Percentiles rank a stretch among this genome's conserved stretches.
Evolutionary conservation across 2,888 invertebrate species (phyloP).

Genomic region (Catocala fraxini): DNA sequence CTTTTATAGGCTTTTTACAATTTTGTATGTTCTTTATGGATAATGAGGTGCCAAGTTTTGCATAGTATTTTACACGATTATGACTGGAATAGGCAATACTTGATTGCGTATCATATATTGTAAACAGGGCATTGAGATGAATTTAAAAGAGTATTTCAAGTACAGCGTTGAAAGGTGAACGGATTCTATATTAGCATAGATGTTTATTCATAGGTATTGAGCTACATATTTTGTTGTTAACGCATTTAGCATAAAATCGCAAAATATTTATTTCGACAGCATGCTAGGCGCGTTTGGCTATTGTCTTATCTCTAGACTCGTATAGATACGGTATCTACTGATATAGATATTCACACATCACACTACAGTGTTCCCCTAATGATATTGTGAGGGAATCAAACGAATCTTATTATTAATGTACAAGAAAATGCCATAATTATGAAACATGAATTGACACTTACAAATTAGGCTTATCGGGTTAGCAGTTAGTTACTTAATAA

Average conservation of each 20-base stretch:
- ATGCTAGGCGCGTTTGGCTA: slow-evolving; percentile 56
- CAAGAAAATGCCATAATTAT: slow-evolving; percentile 71
- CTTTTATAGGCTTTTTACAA: slow-evolving; percentile 73
- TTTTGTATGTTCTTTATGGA: slow-evolving; percentile 60
- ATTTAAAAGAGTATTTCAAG: slow-evolving; percentile 28
- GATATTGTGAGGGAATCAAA: slow-evolving; percentile 46
- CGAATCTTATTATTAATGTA: slow-evolving; percentile 50
- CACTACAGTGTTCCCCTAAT: slow-evolving; percentile 53
- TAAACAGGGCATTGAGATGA: slow-evolving; percentile 37
- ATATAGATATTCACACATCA: slow-evolving; percentile 73
- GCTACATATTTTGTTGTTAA: slow-evolving; percentile 30
- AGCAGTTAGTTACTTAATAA: slow-evolving; percentile 64
- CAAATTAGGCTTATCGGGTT: slow-evolving; percentile 38
- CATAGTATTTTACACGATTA: slow-evolving; percentile 44
- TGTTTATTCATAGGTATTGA: slow-evolving; percentile 38
- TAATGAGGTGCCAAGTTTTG: slow-evolving; percentile 67
- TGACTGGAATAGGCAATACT: slow-evolving; percentile 38
- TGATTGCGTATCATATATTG: slow-evolving; percentile 28
- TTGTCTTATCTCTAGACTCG: slow-evolving; percentile 67
- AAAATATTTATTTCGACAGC: slow-evolving; percentile 65
- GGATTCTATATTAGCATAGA: slow-evolving; percentile 41
- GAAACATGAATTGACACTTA: slow-evolving; percentile 38
- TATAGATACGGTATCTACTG: slow-evolving; percentile 73
- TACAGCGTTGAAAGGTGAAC: slow-evolving; percentile 18
- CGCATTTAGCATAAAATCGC: slow-evolving; percentile 50